phyloP scores from a whole-genome alignment of 1,140 invertebrate genomes.

The Magallana angulata region DNA sequence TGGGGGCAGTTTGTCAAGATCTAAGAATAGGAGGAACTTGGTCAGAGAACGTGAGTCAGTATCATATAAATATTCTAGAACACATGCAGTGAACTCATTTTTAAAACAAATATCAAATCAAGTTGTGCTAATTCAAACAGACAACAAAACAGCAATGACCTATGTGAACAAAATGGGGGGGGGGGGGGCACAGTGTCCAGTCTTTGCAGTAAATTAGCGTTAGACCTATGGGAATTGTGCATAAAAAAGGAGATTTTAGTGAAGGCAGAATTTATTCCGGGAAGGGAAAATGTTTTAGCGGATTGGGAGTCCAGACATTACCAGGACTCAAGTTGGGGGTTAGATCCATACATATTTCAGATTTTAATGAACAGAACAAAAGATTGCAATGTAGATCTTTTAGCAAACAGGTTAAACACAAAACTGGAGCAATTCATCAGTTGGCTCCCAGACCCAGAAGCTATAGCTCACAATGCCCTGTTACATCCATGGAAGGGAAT shows the following conservation, averaged over 20 bases:
- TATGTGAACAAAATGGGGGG: constrained; percentile 46
- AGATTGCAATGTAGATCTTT: constrained; percentile 39
- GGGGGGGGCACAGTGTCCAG: neutral
- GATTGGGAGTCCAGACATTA: constrained; percentile 41
- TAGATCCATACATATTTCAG: constrained; percentile 20
- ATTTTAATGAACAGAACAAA: constrained; percentile 13
- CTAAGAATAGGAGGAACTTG: too few species aligned
- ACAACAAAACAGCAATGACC: neutral
- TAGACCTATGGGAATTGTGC: constrained; percentile 45
- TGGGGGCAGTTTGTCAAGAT: too few species aligned
- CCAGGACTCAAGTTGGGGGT: constrained; percentile 3
- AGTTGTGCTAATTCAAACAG: too few species aligned
- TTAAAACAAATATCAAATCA: too few species aligned
- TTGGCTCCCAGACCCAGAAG: too few species aligned
- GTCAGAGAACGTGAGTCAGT: too few species aligned
- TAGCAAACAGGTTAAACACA: constrained; percentile 16
- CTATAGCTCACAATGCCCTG: too few species aligned
- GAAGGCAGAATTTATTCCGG: constrained; percentile 38
- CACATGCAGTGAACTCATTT: too few species aligned
- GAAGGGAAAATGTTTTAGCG: constrained; percentile 23
- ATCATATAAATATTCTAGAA: too few species aligned
- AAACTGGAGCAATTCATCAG: too few species aligned
- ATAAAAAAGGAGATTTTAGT: constrained; percentile 16
- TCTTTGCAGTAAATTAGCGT: constrained; percentile 18
- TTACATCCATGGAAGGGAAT: too few species aligned